Evolutionary conservation across 2,888 invertebrate genomes (phyloP), one percentile per base, ranked within the genome.

Genomic region (Drosophila tripunctata): DNA sequence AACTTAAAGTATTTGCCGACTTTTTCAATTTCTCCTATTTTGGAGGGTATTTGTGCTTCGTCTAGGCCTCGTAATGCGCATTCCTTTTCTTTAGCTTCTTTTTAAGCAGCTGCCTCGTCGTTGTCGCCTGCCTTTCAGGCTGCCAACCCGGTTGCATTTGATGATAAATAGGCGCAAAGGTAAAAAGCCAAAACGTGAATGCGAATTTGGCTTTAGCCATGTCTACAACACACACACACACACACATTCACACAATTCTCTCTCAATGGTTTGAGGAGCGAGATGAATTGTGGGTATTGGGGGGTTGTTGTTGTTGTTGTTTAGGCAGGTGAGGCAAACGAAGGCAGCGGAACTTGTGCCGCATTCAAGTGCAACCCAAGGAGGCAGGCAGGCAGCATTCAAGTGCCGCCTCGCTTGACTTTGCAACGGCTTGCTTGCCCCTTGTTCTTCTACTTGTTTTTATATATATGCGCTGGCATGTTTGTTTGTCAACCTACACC

Each of bases 391-490:
- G 78, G 73, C 67, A 66, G 72, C 74, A 78, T 83, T 84, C 67
- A 82, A 81, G 81, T 78, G 81, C 67, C 67, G 63, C 40, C 70
- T 55, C 21, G 74, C 52, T 57, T 66, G 54, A 55, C 71, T 66
- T 69, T 64, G 65, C 52, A 27, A 61, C 47, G 44, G 35, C 33
- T 41, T 63, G 57, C 33, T 38, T 31, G 45, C 21, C 24, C 38
- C 40, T 38, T 52, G 22, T 40, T 47, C 64, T 57, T 65, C 55
- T 68, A 43, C 55, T 69, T 74, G 68, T 78, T n/a, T n/a, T n/a
- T n/a, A n/a, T n/a, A n/a, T 85, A 85, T 78, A 83, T 83, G 82
- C 83, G 74, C 80, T 85, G 86, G 82, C 86, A 83, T 85, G 82
- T 82, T 80, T 83, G 80, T 82, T 82, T 85, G 82, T 85, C 86